A percentile compares a stretch with the other conserved stretches of the same genome.
Conservation (phyloP, 2,888 invertebrate genomes). For the Troglohyphantes excavatus region DNA sequence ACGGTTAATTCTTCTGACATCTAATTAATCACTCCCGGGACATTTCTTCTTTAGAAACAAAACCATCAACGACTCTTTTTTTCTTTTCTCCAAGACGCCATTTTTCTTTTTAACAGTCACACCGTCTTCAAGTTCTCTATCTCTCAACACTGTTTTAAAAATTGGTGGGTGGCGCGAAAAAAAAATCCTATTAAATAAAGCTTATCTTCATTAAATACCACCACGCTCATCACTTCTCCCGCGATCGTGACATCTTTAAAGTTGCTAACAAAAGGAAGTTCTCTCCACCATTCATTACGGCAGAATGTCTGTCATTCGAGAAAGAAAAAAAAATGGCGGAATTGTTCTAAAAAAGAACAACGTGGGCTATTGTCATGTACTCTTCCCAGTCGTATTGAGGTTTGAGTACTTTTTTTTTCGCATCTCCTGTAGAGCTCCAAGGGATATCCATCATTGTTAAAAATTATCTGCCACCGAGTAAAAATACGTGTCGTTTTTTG, state of each 20-base stretch:
- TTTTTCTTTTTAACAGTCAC: background rate
- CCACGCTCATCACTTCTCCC: slow-evolving; percentile 53
- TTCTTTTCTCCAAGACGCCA: background rate
- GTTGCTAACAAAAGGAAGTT: slow-evolving; percentile 63
- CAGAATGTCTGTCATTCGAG: slow-evolving; percentile 42
- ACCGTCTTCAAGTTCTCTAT: background rate
- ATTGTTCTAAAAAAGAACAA: slow-evolving; percentile 7
- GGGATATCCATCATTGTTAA: slow-evolving; percentile 62
- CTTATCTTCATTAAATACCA: slow-evolving; percentile 67
- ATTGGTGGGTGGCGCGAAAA: background rate
- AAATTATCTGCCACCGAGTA: slow-evolving; percentile 47
- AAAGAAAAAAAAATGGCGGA: slow-evolving; percentile 34
- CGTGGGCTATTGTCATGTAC: slow-evolving; percentile 42
- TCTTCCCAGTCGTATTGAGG: slow-evolving; percentile 26
- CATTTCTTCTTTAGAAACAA: background rate
- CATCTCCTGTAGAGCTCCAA: background rate
- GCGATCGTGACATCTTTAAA: slow-evolving; percentile 60
- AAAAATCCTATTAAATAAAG: slow-evolving; percentile 43
- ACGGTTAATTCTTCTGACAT: background rate
- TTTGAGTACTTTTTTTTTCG: slow-evolving; percentile 1
- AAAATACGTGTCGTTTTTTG: slow-evolving; percentile 34
- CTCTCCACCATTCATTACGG: slow-evolving; percentile 40
- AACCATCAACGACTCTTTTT: background rate
- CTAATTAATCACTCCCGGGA: background rate
- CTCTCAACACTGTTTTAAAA: slow-evolving; percentile 23